Evolutionary conservation across 2,888 invertebrate genomes (phyloP).

Genomic region (Ormyrus nitidulus): DNA sequence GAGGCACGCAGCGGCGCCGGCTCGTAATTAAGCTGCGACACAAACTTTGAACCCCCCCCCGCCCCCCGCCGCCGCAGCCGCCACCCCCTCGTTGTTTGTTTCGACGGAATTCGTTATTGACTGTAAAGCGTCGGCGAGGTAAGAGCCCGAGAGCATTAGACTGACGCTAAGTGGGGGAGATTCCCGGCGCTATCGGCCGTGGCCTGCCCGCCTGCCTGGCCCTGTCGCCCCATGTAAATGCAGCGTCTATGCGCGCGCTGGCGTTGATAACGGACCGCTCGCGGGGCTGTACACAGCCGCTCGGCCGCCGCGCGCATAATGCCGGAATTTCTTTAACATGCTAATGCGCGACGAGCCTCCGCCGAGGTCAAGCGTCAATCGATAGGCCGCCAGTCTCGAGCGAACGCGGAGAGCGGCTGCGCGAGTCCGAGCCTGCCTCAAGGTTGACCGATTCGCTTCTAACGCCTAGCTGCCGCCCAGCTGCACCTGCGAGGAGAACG

Average conservation of each 20-base stretch:
- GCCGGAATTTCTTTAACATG: slow-evolving; percentile 36
- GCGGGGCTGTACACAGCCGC: no score
- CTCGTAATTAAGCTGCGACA: not conserved
- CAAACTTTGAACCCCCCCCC: not conserved
- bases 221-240: no score
- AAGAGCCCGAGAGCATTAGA: no score
- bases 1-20: not conserved
- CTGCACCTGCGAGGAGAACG: not conserved
- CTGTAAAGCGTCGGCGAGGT: no score
- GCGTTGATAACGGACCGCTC: not conserved
- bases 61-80: not conserved
- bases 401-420: no score
- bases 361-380: slow-evolving; percentile 33
- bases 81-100: not conserved
- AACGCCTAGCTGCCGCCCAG: not conserved
- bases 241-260: not conserved
- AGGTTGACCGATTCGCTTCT: slow-evolving; percentile 34
- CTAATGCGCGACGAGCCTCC: not conserved
- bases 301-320: slow-evolving; percentile 1
- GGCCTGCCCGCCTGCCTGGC: no score
- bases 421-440: not conserved
- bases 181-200: no score
- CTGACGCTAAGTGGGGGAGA: no score
- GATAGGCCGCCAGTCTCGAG: not conserved
- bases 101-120: no score